phyloP scores from a whole-genome alignment of 2,888 invertebrate genomes.

The Anoplius nigerrimus region DNA sequence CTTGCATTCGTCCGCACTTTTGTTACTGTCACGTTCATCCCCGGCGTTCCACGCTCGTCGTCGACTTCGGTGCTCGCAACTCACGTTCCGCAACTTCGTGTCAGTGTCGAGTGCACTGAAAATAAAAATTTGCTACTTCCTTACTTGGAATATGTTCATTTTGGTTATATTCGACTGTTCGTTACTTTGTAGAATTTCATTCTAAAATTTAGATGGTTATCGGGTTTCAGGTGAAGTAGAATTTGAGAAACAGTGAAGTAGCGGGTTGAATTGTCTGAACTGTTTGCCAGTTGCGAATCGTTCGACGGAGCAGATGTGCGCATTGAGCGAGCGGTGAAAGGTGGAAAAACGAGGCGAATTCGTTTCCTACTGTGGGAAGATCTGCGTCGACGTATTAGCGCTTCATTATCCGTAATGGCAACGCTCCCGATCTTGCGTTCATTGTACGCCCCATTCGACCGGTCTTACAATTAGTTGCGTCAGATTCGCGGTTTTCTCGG shows the following conservation, averaged over 20 bases:
- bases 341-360: conserved; percentile 47
- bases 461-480: conserved; percentile 48
- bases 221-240: too few relatives aligned
- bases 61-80: too few relatives aligned
- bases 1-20: too few relatives aligned
- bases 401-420: conserved; percentile 52
- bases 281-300: not conserved
- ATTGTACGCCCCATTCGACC: too few relatives aligned
- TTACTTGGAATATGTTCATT: too few relatives aligned
- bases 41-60: not conserved
- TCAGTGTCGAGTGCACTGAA: too few relatives aligned
- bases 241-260: not conserved
- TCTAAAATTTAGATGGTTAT: too few relatives aligned
- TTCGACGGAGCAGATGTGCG: conserved; percentile 23
- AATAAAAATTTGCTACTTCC: too few relatives aligned
- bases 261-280: not conserved
- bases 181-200: too few relatives aligned
- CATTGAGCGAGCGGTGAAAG: conserved; percentile 43
- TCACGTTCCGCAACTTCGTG: not conserved
- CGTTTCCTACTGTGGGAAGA: conserved; percentile 50
- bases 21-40: not conserved
- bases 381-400: conserved; percentile 45
- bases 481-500: conserved; percentile 45
- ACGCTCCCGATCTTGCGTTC: conserved; percentile 49
- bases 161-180: too few relatives aligned